Percentiles rank a stretch among this genome's conserved stretches.
Evolutionary conservation across 2,113 vertebrate species (phyloP).

Genomic region (Muntiacus muntjak): DNA sequence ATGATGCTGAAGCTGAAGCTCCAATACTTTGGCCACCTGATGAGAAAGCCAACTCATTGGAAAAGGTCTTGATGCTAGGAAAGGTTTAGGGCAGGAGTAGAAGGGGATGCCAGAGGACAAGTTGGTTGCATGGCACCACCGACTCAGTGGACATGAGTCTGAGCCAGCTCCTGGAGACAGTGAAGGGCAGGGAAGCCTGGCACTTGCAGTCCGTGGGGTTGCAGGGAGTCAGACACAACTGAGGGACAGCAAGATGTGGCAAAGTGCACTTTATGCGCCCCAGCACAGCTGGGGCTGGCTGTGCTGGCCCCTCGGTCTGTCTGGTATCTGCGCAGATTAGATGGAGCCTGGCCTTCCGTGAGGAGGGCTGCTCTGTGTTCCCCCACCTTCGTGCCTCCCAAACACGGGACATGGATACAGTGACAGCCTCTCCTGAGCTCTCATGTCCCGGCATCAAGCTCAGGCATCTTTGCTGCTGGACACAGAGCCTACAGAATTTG

Average conservation of each 20-base stretch:
- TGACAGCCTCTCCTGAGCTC: fast-evolving
- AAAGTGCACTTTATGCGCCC: neutral
- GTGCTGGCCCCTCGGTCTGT: neutral
- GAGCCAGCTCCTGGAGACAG: neutral
- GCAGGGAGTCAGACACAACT: neutral
- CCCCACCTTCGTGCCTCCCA: neutral
- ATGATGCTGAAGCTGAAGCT: neutral
- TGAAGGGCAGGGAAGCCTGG: neutral
- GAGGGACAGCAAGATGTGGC: neutral
- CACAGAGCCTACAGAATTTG: fast-evolving
- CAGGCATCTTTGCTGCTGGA: fast-evolving
- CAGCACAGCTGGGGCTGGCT: neutral
- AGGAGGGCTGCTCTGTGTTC: fast-evolving
- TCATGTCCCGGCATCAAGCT: fast-evolving
- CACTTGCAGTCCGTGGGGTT: fast-evolving
- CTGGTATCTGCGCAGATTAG: neutral
- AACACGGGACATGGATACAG: fast-evolving
- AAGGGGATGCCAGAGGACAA: neutral
- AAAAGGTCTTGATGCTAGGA: neutral
- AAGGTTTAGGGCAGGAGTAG: neutral
- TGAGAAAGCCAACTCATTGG: neutral
- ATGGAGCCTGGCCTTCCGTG: neutral
- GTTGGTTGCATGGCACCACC: neutral
- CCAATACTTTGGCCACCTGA: neutral
- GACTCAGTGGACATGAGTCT: neutral